These are phyloP conservation scores for Channa striata DNA, from an alignment of 2,797 vertebrate genomes.

Conservation along the genomic window DNA sequence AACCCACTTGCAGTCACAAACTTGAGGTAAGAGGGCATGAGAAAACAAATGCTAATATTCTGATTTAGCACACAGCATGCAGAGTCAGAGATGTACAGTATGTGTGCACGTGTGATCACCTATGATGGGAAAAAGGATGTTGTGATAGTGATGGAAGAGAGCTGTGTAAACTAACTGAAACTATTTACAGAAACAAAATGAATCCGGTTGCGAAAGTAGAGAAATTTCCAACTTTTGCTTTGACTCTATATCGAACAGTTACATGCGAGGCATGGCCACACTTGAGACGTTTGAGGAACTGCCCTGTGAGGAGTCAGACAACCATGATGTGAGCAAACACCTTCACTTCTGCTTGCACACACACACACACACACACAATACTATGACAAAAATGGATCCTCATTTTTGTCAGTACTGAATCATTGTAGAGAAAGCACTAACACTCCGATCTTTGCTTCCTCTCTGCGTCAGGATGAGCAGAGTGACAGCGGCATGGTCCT, in stretches of 20 bases:
- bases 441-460: background rate
- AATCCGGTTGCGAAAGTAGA: constrained; percentile 31
- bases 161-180: constrained; percentile 9
- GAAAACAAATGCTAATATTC: background rate
- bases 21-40: constrained; percentile 69
- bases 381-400: background rate
- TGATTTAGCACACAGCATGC: background rate
- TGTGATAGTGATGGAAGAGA: constrained; percentile 15
- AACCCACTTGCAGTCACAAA: constrained; percentile 75
- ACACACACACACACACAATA: background rate
- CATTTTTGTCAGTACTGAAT: background rate
- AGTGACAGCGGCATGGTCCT: constrained; percentile 89
- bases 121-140: background rate
- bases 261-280: constrained; percentile 83
- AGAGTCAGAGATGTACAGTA: background rate
- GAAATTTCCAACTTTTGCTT: constrained; percentile 9
- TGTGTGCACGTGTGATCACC: background rate
- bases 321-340: constrained; percentile 77
- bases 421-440: background rate
- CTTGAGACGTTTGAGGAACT: constrained; percentile 91
- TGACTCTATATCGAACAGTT: constrained; percentile 75
- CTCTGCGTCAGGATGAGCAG: constrained; percentile 86
- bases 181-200: constrained; percentile 6
- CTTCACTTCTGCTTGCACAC: constrained; percentile 29
- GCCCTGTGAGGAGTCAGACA: constrained; percentile 72